A percentile compares a stretch with the other conserved stretches of the same genome.
These are phyloP conservation scores for Amblyornis subalaris DNA, from an alignment of 2,113 vertebrate genomes.

Conservation along the genomic window DNA sequence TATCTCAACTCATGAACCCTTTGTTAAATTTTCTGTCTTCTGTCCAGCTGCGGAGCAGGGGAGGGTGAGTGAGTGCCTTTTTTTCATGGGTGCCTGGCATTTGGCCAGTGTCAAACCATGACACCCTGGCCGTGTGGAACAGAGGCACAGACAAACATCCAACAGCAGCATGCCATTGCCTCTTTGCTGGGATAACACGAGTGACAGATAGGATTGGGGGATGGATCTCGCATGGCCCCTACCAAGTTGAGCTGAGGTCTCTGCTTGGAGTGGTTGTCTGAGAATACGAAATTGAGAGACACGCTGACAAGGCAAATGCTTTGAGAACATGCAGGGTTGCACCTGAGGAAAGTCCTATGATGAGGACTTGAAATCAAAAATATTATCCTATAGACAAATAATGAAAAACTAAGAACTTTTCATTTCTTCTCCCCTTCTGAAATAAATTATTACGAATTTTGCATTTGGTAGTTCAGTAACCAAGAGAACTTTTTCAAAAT, in stretches of 20 bases:
- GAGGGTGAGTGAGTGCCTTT: no score
- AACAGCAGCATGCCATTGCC: accelerated
- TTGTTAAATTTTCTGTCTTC: no score
- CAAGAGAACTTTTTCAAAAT: neutral
- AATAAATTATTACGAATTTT: neutral
- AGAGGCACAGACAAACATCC: accelerated
- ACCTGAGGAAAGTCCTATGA: neutral
- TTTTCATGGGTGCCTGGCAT: no score
- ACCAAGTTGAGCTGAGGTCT: neutral
- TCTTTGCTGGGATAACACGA: neutral
- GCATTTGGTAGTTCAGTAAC: neutral
- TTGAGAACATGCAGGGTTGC: accelerated
- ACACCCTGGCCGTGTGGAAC: accelerated
- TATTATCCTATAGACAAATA: neutral
- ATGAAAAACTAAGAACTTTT: neutral
- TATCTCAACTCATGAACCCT: no score
- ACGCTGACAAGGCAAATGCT: neutral
- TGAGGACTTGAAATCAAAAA: neutral
- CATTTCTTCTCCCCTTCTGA: neutral
- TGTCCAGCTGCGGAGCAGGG: no score
- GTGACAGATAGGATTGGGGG: neutral
- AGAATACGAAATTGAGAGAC: neutral
- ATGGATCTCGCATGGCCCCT: neutral
- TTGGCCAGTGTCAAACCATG: no score
- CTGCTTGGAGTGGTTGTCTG: neutral